Evolutionary conservation across 2,888 invertebrate species (phyloP).

Genomic region (Pristionchus mayeri): DNA sequence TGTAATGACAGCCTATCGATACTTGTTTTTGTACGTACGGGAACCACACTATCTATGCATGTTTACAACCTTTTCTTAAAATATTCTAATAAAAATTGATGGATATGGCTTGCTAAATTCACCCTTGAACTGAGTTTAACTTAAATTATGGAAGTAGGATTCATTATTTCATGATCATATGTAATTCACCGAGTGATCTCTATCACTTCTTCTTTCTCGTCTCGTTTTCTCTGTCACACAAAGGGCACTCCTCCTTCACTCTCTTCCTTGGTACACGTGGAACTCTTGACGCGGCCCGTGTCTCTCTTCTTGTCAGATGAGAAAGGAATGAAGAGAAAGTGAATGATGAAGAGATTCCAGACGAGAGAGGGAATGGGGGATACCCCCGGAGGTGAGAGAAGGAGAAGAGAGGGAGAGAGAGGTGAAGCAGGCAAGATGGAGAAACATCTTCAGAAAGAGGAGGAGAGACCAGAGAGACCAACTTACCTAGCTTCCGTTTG

Average conservation of each 20-base stretch:
- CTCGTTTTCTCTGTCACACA: neutral
- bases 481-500: no score
- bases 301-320: constrained; percentile 24
- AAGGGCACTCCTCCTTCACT: neutral
- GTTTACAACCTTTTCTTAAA: no score
- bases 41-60: no score
- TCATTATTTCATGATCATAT: no score
- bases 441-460: neutral
- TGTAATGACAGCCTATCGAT: no score
- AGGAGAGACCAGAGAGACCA: neutral
- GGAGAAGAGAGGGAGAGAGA: neutral
- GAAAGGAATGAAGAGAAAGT: neutral
- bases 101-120: no score
- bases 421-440: neutral
- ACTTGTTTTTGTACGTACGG: no score
- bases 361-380: neutral
- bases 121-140: no score
- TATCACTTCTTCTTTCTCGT: constrained; percentile 9
- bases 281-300: constrained; percentile 24
- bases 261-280: constrained; percentile 37
- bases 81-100: no score
- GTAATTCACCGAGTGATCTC: neutral
- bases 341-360: neutral
- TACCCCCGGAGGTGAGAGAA: neutral
- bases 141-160: no score